These are phyloP conservation scores for Tenodera sinensis DNA, from an alignment of 2,888 invertebrate species.

Conservation along the genomic window DNA sequence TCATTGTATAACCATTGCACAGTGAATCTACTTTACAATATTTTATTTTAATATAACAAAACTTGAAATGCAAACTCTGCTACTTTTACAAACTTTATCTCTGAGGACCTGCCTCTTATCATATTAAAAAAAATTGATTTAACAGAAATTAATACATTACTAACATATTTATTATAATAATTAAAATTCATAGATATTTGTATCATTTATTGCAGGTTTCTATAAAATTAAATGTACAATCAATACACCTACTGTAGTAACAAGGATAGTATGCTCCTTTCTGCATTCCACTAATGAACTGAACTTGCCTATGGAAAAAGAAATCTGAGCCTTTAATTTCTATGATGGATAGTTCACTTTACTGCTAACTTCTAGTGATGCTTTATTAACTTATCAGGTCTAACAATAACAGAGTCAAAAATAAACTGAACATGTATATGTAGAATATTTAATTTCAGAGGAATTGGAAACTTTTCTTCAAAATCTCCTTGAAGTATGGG, in stretches of 20 bases:
- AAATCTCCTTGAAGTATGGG: too few species aligned
- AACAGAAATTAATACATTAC: too few species aligned
- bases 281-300: not conserved
- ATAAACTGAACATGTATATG: too few species aligned
- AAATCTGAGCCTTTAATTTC: not conserved
- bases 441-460: too few species aligned
- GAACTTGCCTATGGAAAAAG: not conserved
- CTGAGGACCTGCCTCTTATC: not conserved
- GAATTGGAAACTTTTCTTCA: too few species aligned
- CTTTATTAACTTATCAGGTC: too few species aligned
- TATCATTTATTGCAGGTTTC: not conserved
- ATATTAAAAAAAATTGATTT: not conserved
- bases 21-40: not conserved
- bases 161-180: not conserved
- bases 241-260: not conserved
- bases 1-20: not conserved
- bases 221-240: not conserved
- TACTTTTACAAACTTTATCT: not conserved
- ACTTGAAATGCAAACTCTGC: not conserved
- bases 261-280: not conserved
- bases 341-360: too few species aligned
- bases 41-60: not conserved
- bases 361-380: too few species aligned
- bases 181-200: not conserved
- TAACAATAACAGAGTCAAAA: too few species aligned